These are phyloP conservation scores for Nyleta sp. DNA, from an alignment of 2,888 invertebrate species.

Conservation along the genomic window DNA sequence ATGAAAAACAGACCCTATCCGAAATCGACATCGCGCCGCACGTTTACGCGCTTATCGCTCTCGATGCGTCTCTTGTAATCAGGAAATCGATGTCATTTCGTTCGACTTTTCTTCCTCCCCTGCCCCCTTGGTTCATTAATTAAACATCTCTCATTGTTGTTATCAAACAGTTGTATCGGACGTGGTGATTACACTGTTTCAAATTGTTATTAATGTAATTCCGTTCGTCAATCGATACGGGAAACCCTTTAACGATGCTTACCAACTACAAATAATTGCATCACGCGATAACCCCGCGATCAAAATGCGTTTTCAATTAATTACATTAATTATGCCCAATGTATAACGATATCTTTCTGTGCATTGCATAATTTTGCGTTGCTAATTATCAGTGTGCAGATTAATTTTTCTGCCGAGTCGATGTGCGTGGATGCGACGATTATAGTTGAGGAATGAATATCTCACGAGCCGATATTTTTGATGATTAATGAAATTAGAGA, in stretches of 20 bases:
- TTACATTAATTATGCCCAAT: constrained; percentile 30
- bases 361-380: constrained; percentile 27
- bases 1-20: constrained; percentile 51
- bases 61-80: not conserved
- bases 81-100: not conserved
- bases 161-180: not conserved
- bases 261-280: constrained; percentile 21
- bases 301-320: constrained; percentile 33
- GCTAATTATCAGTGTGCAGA: constrained; percentile 36
- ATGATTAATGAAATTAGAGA: constrained; percentile 47
- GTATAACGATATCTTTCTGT: not conserved
- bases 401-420: constrained; percentile 19
- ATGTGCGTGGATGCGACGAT: too few species aligned
- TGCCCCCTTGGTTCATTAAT: too few species aligned
- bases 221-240: constrained; percentile 20
- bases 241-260: constrained; percentile 32
- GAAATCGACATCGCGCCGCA: constrained; percentile 38
- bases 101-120: too few species aligned
- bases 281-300: too few species aligned
- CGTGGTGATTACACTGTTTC: not conserved
- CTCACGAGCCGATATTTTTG: constrained; percentile 28
- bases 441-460: too few species aligned
- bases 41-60: constrained; percentile 11
- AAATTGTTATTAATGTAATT: constrained; percentile 6
- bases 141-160: not conserved